Conservation (phyloP, 2,888 invertebrate genomes). For the Lasioglossum calceatum region DNA sequence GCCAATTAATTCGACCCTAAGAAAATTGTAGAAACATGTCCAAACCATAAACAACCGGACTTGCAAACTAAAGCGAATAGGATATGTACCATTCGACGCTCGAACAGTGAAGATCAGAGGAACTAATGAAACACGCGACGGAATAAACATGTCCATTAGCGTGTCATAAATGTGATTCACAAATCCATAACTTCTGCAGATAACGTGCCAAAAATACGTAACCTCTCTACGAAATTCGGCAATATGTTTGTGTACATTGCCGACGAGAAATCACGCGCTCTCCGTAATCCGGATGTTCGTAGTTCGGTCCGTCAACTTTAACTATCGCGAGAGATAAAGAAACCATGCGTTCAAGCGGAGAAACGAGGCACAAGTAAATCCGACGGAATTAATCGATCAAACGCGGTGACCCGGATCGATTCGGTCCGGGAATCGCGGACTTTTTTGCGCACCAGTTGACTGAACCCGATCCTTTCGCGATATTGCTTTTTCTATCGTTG, state of each 20-base stretch:
- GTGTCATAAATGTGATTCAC: not conserved
- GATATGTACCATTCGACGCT: not conserved
- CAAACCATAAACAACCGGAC: not conserved
- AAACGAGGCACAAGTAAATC: constrained; percentile 31
- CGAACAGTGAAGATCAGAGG: not conserved
- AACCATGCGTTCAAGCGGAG: constrained; percentile 33
- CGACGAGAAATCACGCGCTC: not conserved
- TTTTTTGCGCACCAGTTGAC: not conserved
- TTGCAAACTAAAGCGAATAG: not conserved
- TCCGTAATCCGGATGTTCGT: constrained; percentile 21
- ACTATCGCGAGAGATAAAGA: constrained; percentile 49
- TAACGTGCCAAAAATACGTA: not conserved
- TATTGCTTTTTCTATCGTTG: not conserved
- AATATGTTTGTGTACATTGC: not conserved
- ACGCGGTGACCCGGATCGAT: constrained; percentile 52
- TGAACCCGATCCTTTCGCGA: not conserved
- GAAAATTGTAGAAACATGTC: not conserved
- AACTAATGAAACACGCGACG: too few species aligned
- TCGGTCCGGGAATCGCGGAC: not conserved
- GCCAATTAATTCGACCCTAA: too few species aligned
- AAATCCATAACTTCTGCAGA: not conserved
- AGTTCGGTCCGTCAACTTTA: constrained; percentile 16
- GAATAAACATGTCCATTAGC: not conserved
- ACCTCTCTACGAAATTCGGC: not conserved
- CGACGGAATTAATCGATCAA: constrained; percentile 37